phyloP scores from a whole-genome alignment of 2,888 invertebrate genomes.

The Acrobasis suavella region DNA sequence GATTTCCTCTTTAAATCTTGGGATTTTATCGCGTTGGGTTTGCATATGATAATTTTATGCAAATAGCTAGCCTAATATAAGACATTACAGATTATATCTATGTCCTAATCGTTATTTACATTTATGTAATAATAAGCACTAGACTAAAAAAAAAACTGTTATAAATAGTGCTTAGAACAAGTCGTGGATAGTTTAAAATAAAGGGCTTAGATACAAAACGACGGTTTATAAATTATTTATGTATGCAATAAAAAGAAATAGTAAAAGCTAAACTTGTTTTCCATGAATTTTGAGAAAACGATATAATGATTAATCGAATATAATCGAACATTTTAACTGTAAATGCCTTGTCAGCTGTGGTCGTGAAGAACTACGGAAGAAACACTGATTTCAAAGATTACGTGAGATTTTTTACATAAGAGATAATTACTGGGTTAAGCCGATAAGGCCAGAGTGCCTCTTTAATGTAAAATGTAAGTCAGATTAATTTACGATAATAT shows the following conservation, averaged over 20 bases:
- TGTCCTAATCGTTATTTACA: not conserved
- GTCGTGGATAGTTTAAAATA: no score
- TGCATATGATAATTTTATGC: not conserved
- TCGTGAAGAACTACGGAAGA: no score
- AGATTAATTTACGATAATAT: not conserved
- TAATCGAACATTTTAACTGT: no score
- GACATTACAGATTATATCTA: not conserved
- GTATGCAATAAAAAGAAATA: no score
- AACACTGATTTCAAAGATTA: not conserved
- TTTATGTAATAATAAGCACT: not conserved
- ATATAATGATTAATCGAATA: no score
- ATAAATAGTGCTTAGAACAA: not conserved
- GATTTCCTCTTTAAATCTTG: not conserved
- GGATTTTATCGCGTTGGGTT: constrained; percentile 5
- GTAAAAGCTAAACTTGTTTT: no score
- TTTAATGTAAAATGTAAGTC: not conserved
- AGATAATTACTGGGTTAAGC: not conserved
- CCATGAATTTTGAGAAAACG: no score
- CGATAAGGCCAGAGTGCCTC: no score
- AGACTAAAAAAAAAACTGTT: not conserved
- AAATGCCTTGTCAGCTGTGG: no score
- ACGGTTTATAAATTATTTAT: no score
- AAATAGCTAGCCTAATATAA: not conserved
- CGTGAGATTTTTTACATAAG: not conserved
- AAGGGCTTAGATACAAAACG: no score